Conservation (phyloP, 2,888 invertebrate species). For the Euproctis similis region DNA sequence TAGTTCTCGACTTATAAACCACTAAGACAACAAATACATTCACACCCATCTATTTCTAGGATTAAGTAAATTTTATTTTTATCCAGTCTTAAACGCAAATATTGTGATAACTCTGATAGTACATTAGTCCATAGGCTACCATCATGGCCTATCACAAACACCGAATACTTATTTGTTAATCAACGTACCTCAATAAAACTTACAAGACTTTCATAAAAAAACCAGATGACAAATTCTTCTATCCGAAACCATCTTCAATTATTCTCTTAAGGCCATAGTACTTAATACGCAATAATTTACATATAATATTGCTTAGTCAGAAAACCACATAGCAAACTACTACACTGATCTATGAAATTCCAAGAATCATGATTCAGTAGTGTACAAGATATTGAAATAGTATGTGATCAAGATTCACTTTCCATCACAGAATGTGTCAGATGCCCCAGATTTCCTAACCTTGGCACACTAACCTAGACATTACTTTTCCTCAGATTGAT, state of each 20-base stretch:
- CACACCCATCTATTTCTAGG: too few relatives aligned
- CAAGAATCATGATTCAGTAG: constrained; percentile 16
- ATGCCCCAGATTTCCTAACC: constrained; percentile 11
- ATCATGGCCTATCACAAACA: too few relatives aligned
- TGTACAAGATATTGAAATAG: constrained; percentile 7
- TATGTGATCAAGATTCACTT: constrained; percentile 5
- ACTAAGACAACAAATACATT: too few relatives aligned
- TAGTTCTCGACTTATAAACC: too few relatives aligned
- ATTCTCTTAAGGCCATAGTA: background rate
- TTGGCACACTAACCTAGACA: constrained; percentile 20
- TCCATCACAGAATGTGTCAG: constrained; percentile 3
- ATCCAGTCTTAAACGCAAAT: too few relatives aligned
- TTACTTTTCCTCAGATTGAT: constrained; percentile 9
- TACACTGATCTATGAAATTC: constrained; percentile 1
- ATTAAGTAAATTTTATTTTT: too few relatives aligned
- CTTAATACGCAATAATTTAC: background rate
- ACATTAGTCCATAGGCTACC: too few relatives aligned
- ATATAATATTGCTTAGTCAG: background rate
- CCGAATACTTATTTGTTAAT: too few relatives aligned
- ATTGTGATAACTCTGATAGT: too few relatives aligned
- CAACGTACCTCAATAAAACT: too few relatives aligned
- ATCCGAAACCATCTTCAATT: background rate
- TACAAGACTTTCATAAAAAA: too few relatives aligned
- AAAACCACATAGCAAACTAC: too few relatives aligned
- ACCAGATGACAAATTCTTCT: background rate